Base-by-base conservation (phyloP, 2,797 vertebrate species). In the Chelon labrosus region DNA sequence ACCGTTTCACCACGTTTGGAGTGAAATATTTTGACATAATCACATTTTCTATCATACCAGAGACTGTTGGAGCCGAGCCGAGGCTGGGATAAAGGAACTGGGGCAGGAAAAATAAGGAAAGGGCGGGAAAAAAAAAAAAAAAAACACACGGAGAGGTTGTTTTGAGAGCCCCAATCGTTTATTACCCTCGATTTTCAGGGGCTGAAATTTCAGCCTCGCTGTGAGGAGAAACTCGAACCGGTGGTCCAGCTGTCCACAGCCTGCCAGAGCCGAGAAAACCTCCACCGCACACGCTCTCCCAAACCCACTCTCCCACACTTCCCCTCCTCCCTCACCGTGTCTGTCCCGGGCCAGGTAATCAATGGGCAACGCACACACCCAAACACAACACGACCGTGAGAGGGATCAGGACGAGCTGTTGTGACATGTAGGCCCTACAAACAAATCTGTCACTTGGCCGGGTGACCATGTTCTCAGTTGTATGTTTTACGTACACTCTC, bases 131-230 rank as follows among this genome's bases (percentile, higher is more conserved):
- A 56, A 61, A 74, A 77, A 75, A 68, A 88, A 68, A 42, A 54
- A 77, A 75, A 67, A 46, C 83, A 79, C 87, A 84, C 44, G n/a
- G 57, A 78, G 80, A 73, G 77, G 83, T 90, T 93, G 90, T 91
- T 92, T 93, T 89, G 82, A 93, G 83, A 91, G 83, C 90, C 85
- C 78, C 88, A 85, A 87, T 91, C 87, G 72, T 94, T 94, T 94
- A 93, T 94, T 92, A 91, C 85, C 87, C 91, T 89, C 76, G 74
- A 93, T 93, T 92, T 93, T 89, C 81, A 82, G 89, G 85, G 90
- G 89, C 71, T 95, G 94, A 93, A 94, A 95, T 95, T 94, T 94
- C 94, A 94, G 91, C 91, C 92, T 89, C 61, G 12, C 88, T 83
- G 80, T 85, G 91, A 88, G 76, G 65, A 85, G 94, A 94, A 95